phyloP scores from a whole-genome alignment of 2,888 invertebrate genomes.

The Scaptomyza tumidula region DNA sequence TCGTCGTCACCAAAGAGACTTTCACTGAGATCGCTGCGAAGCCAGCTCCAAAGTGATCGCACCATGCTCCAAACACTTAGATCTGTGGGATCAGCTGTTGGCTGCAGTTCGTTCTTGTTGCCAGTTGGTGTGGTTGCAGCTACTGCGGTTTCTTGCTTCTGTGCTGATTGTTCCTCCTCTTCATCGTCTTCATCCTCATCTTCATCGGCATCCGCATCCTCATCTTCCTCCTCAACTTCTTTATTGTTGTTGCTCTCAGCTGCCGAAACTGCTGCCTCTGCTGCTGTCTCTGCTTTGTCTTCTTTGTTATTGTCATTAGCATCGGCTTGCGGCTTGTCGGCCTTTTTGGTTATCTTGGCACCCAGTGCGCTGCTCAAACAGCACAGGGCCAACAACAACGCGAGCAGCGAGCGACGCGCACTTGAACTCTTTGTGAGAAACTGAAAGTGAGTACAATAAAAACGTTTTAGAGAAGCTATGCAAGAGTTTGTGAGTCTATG shows the following conservation, averaged over 20 bases:
- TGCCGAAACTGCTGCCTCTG: slow-evolving; percentile 28
- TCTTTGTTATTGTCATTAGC: slow-evolving; percentile 43
- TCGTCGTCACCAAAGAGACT: slow-evolving; percentile 75
- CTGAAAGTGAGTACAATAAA: slow-evolving; percentile 68
- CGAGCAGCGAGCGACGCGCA: slow-evolving; percentile 61
- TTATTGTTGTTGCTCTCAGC: slow-evolving; percentile 36
- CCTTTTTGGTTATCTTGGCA: slow-evolving; percentile 69
- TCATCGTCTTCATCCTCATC: slow-evolving; percentile 41
- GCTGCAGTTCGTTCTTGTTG: slow-evolving; percentile 72
- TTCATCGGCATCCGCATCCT: slow-evolving; percentile 36
- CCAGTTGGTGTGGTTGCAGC: slow-evolving; percentile 27
- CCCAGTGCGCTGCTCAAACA: slow-evolving; percentile 57
- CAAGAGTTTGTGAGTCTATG: slow-evolving; percentile 22
- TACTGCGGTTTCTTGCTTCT: slow-evolving; percentile 48
- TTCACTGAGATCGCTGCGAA: slow-evolving; percentile 81
- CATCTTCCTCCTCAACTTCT: slow-evolving; percentile 39
- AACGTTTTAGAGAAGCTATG: slow-evolving; percentile 53
- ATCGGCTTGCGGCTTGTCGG: slow-evolving; percentile 42
- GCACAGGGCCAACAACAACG: slow-evolving; percentile 65
- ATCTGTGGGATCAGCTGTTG: slow-evolving; percentile 64
- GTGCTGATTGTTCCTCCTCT: slow-evolving; percentile 21
- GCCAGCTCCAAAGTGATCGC: slow-evolving; percentile 81
- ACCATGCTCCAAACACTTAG: slow-evolving; percentile 81
- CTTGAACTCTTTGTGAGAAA: slow-evolving; percentile 71
- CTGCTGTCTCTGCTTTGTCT: slow-evolving; percentile 45